phyloP scores from a whole-genome alignment of 2,113 vertebrate genomes.

The Caretta caretta region DNA sequence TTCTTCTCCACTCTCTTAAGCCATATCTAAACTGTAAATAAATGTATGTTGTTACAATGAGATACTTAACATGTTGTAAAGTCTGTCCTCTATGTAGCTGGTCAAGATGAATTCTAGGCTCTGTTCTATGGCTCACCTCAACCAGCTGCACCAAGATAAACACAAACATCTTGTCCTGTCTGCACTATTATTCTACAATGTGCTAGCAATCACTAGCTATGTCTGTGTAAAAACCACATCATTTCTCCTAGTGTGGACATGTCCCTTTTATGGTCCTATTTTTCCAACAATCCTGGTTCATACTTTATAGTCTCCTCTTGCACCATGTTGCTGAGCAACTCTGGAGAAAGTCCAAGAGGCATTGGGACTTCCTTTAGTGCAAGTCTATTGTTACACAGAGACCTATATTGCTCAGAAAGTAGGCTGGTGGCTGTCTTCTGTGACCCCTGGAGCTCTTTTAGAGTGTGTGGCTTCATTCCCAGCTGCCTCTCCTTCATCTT shows the following conservation, averaged over 20 bases:
- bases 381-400: not conserved
- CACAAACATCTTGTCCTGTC: not conserved
- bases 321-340: not conserved
- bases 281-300: not conserved
- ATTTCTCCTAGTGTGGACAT: not conserved
- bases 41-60: fast-evolving
- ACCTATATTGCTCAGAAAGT: not conserved
- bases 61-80: not conserved
- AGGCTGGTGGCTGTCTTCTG: not conserved
- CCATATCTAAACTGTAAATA: not conserved
- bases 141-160: not conserved
- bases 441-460: not conserved
- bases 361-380: not conserved
- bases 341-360: not conserved
- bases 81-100: not conserved
- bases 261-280: too few relatives aligned
- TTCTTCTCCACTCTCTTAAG: too few relatives aligned
- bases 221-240: not conserved
- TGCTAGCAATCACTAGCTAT: not conserved
- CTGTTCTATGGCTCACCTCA: not conserved
- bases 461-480: not conserved
- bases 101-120: not conserved
- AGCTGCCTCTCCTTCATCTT: not conserved
- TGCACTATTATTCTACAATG: not conserved
- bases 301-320: not conserved